phyloP scores from a whole-genome alignment of 2,113 vertebrate species.

The Nycticorax nycticorax region DNA sequence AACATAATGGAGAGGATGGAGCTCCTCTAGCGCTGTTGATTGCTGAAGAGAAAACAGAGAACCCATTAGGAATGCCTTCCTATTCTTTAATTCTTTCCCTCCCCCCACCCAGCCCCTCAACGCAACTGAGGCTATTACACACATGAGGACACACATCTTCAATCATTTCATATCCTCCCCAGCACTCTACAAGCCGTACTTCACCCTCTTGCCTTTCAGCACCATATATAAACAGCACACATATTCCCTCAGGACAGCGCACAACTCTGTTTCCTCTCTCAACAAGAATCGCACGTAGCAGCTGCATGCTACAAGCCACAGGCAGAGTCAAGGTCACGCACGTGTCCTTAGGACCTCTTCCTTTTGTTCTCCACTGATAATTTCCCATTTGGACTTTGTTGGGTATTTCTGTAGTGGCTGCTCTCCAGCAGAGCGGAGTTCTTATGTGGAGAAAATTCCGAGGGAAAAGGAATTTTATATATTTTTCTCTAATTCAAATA shows the following conservation, averaged over 20 bases:
- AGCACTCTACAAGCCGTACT: conserved; percentile 29
- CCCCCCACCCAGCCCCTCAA: conserved; percentile 35
- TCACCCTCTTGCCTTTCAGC: conserved; percentile 63
- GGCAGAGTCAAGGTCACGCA: not conserved
- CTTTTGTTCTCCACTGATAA: not conserved
- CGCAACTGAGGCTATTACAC: conserved; percentile 57
- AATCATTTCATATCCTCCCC: conserved; percentile 64
- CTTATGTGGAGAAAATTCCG: not conserved
- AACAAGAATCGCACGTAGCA: not conserved
- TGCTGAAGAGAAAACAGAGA: conserved; percentile 50
- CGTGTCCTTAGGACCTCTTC: not conserved
- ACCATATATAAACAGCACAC: conserved; percentile 30
- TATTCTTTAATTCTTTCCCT: conserved; percentile 64
- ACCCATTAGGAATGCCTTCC: conserved; percentile 38
- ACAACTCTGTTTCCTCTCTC: conserved; percentile 17
- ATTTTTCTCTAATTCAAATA: not conserved
- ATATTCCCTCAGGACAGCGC: conserved; percentile 35
- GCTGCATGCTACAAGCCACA: not conserved
- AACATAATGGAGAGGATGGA: not conserved
- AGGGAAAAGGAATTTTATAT: not conserved
- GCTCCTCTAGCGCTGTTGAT: not conserved
- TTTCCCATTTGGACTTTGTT: not conserved
- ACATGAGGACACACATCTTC: conserved; percentile 71
- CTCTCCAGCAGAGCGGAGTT: not conserved
- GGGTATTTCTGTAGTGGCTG: not conserved